These are phyloP conservation scores for Brachynemurus nebulosus DNA, from an alignment of 2,888 invertebrate species.

Conservation along the genomic window DNA sequence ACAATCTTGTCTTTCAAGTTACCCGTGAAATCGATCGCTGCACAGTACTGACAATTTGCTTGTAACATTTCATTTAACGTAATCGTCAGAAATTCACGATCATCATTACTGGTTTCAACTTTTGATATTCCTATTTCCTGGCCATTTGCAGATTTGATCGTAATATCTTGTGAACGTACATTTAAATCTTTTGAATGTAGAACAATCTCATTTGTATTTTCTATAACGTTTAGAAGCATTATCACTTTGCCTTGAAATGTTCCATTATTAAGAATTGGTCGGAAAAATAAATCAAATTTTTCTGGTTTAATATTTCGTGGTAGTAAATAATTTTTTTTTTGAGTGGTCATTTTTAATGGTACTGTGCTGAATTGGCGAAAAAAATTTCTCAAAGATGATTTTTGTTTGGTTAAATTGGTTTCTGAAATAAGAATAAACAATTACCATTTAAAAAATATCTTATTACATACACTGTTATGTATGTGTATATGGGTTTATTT, in stretches of 20 bases:
- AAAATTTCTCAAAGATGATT: no score
- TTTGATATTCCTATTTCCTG: not conserved
- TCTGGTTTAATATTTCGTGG: conserved; percentile 43
- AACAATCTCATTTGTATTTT: conserved; percentile 34
- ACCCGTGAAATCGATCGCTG: conserved; percentile 48
- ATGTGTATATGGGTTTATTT: no score
- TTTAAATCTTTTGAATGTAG: conserved; percentile 40
- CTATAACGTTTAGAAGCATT: conserved; percentile 30
- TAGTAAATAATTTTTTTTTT: conserved; percentile 33
- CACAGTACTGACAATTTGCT: conserved; percentile 31
- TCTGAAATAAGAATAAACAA: no score
- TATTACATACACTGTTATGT: no score
- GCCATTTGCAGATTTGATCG: not conserved
- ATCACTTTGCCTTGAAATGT: conserved; percentile 40
- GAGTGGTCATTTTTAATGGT: not conserved
- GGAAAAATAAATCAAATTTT: conserved; percentile 51
- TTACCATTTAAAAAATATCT: no score
- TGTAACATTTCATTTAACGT: conserved; percentile 26
- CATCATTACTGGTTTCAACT: conserved; percentile 20
- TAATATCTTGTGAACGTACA: not conserved
- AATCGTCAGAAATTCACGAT: conserved; percentile 32
- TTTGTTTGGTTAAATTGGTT: no score
- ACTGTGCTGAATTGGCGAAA: no score
- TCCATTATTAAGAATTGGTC: conserved; percentile 46
- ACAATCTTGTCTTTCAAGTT: conserved; percentile 50